Percentiles rank a stretch among this genome's conserved stretches.
Conservation (phyloP, 2,113 vertebrate species). For the Ginglymostoma cirratum region DNA sequence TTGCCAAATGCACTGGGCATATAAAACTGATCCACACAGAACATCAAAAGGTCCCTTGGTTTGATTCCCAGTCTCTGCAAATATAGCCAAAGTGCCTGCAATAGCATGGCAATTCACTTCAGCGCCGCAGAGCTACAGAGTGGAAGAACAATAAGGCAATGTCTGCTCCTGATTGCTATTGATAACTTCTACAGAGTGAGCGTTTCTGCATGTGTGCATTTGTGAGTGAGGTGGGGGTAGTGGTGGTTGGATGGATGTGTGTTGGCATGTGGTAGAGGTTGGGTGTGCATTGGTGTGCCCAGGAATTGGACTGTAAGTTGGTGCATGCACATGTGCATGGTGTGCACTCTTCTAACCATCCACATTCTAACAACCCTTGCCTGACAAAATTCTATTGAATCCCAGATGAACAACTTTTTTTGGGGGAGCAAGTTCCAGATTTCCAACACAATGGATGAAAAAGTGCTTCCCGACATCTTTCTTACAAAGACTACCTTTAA, state of each 20-base stretch:
- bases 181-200: neutral
- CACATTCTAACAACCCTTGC: too few species aligned
- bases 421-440: neutral
- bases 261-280: neutral
- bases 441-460: neutral
- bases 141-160: neutral
- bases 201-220: too few species aligned
- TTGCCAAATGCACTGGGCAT: neutral
- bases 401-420: too few species aligned
- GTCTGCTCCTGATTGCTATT: neutral
- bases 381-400: too few species aligned
- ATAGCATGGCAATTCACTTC: neutral
- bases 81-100: neutral
- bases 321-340: neutral
- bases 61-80: neutral
- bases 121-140: neutral
- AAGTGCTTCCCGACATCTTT: neutral
- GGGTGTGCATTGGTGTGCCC: neutral
- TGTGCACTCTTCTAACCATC: too few species aligned
- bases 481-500: neutral
- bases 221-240: too few species aligned
- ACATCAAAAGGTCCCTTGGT: neutral
- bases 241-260: neutral
- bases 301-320: neutral
- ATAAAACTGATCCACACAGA: neutral